Conservation (phyloP, 2,113 vertebrate species). For the Taxidea taxus region DNA sequence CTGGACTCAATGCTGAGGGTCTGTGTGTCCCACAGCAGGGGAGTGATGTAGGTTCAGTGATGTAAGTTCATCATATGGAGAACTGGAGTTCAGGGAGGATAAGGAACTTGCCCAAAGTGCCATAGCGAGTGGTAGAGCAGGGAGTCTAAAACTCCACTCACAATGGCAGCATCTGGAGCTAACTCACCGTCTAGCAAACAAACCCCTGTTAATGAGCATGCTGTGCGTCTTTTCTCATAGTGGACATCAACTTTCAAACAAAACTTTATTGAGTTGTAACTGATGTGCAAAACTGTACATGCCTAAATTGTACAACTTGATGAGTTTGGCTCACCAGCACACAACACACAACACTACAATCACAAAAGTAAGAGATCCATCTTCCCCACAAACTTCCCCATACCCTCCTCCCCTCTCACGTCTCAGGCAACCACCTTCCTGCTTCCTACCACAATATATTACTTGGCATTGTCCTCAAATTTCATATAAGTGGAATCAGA, state of each 20-base stretch:
- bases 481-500: not conserved
- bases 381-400: not conserved
- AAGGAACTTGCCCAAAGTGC: not conserved
- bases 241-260: not conserved
- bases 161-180: not conserved
- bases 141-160: not conserved
- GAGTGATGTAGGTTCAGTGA: not conserved
- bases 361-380: not conserved
- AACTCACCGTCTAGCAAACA: not conserved
- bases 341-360: not conserved
- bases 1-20: not conserved
- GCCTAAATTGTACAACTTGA: not conserved
- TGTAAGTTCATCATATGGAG: not conserved
- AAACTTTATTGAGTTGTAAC: not conserved
- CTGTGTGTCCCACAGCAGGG: not conserved
- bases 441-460: not conserved
- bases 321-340: not conserved
- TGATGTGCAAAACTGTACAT: not conserved
- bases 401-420: rapidly evolving
- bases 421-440: not conserved
- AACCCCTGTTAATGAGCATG: not conserved
- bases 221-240: not conserved
- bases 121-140: not conserved
- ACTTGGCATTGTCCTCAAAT: not conserved
- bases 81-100: not conserved